Base-by-base conservation (phyloP, 1,140 invertebrate species). In the Aphelenchoides fujianensis region DNA sequence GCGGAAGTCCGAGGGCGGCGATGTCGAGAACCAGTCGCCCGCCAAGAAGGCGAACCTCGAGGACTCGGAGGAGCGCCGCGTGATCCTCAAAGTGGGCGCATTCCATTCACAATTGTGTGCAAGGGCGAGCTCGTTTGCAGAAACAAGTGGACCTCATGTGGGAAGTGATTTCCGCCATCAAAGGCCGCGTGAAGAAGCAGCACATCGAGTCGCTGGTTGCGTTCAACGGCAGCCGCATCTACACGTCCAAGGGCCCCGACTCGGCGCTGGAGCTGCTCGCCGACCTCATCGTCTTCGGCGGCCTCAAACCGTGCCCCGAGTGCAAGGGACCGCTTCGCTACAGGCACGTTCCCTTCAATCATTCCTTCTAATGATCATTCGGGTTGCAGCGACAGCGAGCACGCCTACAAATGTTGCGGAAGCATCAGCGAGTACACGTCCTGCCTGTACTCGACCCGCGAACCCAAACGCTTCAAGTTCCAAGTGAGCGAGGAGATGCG, bases 251-350 rank as follows among this genome's bases (percentile, higher is more conserved):
- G 27, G 74, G 68, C 3, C 12, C 41, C 3, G 77, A 78, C 64
- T 79, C 92, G 90, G 89, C 92, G 35, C 84, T 92, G 52, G 91
- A 95, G 86, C 85, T 86, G 68, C 80, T 95, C 1, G 87, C 90
- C 12, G 95, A 98, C 86, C 86, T 89, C 32, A 90, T 97, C 88
- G 88, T 89, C 2, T 96, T 97, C 88, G 96, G 96, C 59, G 89
- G 89, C 31, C 85, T 94, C 12, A 81, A 89, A 68, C 88, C 88
- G 0, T 98, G 95, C 84, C 83, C 88, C 2, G 89, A 91, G 79
- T 98, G 96, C 83, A 89, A 89, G 68, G 91, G 7, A 90, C 92
- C 79, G 87, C 93, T 75, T 75, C 77, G 30, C 87, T 87, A 79
- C 84, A 81, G n/a, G n/a, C n/a, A n/a, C n/a, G n/a, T n/a, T n/a